These are phyloP conservation scores for Oxytorus armatus DNA, from an alignment of 2,888 invertebrate genomes.

Conservation along the genomic window DNA sequence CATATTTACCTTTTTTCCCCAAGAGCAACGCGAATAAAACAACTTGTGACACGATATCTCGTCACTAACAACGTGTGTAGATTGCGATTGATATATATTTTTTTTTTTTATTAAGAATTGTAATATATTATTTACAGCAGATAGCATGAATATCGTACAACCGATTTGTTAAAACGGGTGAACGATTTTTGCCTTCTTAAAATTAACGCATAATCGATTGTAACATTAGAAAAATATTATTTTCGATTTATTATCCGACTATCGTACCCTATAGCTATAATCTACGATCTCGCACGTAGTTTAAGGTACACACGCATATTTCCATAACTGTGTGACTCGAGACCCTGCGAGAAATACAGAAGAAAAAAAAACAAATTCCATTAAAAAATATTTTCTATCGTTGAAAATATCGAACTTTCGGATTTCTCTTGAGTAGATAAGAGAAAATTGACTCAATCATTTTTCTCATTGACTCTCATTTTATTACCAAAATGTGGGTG, in stretches of 20 bases:
- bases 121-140: conserved; percentile 83
- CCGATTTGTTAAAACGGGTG: conserved; percentile 60
- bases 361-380: neutral
- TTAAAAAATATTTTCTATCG: neutral
- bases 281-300: conserved; percentile 60
- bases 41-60: too few species aligned
- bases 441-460: neutral
- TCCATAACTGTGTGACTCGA: conserved; percentile 38
- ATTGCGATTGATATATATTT: conserved; percentile 62
- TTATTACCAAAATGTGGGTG: too few species aligned
- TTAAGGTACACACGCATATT: conserved; percentile 59
- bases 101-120: conserved; percentile 83
- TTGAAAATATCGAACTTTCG: too few species aligned
- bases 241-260: conserved; percentile 36
- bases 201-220: conserved; percentile 54
- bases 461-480: neutral
- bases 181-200: conserved; percentile 46
- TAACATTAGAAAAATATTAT: conserved; percentile 47
- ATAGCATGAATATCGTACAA: conserved; percentile 68
- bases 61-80: neutral
- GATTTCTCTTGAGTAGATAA: too few species aligned
- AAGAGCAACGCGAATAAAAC: too few species aligned
- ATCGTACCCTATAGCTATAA: conserved; percentile 54
- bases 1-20: too few species aligned
- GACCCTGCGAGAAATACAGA: conserved; percentile 1